Conservation (phyloP, 2,888 invertebrate species). For the Eupeodes luniger region DNA sequence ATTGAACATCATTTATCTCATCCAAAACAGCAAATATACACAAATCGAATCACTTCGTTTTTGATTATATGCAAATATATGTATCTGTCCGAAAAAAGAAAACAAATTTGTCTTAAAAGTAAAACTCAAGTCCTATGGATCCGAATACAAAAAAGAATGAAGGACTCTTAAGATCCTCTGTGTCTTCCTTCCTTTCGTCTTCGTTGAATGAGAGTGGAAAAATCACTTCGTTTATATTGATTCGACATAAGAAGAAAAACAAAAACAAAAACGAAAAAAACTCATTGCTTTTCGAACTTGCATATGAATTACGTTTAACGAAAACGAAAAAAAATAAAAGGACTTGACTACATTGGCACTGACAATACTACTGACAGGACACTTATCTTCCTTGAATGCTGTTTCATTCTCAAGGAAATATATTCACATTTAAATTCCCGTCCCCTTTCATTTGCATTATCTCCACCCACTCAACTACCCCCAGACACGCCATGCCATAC, state of each 20-base stretch:
- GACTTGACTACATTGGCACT: slow-evolving; percentile 44
- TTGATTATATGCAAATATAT: slow-evolving; percentile 44
- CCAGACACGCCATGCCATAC: too few relatives aligned
- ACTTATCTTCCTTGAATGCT: slow-evolving; percentile 48
- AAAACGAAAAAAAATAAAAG: background rate
- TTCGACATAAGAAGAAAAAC: slow-evolving; percentile 10
- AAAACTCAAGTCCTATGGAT: slow-evolving; percentile 28
- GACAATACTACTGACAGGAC: slow-evolving; percentile 65
- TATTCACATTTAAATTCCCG: slow-evolving; percentile 54
- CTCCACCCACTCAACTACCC: slow-evolving; percentile 12
- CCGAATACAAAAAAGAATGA: slow-evolving; percentile 45
- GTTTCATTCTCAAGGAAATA: slow-evolving; percentile 55
- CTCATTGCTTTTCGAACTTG: slow-evolving; percentile 40
- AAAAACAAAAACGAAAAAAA: background rate
- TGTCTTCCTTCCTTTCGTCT: background rate
- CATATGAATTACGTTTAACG: slow-evolving; percentile 55
- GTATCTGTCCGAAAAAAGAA: slow-evolving; percentile 40
- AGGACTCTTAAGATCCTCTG: slow-evolving; percentile 34
- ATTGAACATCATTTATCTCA: slow-evolving; percentile 38
- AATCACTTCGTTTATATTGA: slow-evolving; percentile 50
- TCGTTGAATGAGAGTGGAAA: background rate
- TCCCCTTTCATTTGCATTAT: slow-evolving; percentile 35
- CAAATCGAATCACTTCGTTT: slow-evolving; percentile 56
- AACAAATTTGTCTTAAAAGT: slow-evolving; percentile 26
- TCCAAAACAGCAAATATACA: slow-evolving; percentile 24